phyloP scores from a whole-genome alignment of 2,888 invertebrate genomes.

The Alloplasta piceator region DNA sequence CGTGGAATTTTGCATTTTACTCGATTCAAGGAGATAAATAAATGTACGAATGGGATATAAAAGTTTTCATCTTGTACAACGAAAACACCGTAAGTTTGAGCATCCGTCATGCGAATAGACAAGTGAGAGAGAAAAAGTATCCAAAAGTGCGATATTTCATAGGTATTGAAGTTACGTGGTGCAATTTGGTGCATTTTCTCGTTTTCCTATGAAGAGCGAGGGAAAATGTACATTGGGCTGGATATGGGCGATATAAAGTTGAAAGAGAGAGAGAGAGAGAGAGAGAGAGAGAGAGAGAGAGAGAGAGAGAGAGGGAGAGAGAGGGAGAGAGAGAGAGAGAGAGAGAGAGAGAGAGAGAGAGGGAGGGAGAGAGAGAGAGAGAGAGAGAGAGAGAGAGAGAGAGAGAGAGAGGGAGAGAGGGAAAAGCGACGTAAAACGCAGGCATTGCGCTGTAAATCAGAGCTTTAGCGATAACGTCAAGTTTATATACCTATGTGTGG shows the following conservation, averaged over 20 bases:
- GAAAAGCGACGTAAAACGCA: slow-evolving; percentile 55
- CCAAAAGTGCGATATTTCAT: slow-evolving; percentile 14
- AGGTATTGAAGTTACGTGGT: slow-evolving; percentile 1
- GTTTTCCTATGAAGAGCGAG: slow-evolving; percentile 16
- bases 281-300: too few relatives aligned
- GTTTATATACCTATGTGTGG: slow-evolving; percentile 67
- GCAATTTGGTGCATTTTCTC: slow-evolving; percentile 34
- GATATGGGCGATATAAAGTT: too few relatives aligned
- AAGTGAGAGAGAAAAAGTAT: not conserved
- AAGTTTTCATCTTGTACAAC: slow-evolving; percentile 11
- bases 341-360: too few relatives aligned
- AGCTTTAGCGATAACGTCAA: slow-evolving; percentile 68
- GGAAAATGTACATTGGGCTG: too few relatives aligned
- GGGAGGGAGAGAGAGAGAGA: too few relatives aligned
- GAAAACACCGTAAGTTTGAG: slow-evolving; percentile 4
- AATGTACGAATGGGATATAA: not conserved
- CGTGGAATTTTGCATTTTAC: too few relatives aligned
- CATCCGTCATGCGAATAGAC: slow-evolving; percentile 6
- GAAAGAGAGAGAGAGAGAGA: too few relatives aligned
- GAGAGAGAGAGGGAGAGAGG: not conserved
- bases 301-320: too few relatives aligned
- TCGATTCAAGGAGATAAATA: too few relatives aligned
- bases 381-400: not conserved
- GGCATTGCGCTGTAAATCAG: slow-evolving; percentile 67
- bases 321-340: too few relatives aligned